Conservation (phyloP, 2,888 invertebrate species). For the Metallyticus violacea region DNA sequence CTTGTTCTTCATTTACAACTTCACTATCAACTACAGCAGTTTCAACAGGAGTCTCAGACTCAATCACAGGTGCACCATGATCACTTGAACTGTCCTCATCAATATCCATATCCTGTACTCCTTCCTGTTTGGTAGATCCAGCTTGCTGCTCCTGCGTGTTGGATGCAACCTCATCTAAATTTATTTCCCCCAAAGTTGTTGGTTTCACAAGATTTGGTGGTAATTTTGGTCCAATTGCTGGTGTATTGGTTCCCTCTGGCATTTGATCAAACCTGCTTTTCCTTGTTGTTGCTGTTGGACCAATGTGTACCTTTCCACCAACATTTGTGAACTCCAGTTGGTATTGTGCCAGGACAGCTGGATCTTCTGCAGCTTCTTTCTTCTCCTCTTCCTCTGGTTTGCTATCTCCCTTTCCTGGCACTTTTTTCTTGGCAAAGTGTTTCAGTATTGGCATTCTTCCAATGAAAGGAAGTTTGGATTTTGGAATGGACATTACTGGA, state of each 20-base stretch:
- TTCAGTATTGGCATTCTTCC: slow-evolving; percentile 82
- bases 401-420: slow-evolving; percentile 41
- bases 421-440: slow-evolving; percentile 46
- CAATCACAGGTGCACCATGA: slow-evolving; percentile 44
- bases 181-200: not conserved
- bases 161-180: not conserved
- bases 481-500: slow-evolving; percentile 44
- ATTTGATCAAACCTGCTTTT: not conserved
- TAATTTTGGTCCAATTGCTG: not conserved
- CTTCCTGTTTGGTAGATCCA: not conserved
- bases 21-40: slow-evolving; percentile 43
- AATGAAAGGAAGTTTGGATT: slow-evolving; percentile 78
- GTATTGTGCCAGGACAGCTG: slow-evolving; percentile 2
- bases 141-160: not conserved
- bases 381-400: slow-evolving; percentile 11
- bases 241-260: not conserved
- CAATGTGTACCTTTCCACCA: not conserved
- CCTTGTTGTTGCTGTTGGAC: not conserved
- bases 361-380: slow-evolving; percentile 17
- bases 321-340: not conserved
- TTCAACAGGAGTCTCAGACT: slow-evolving; percentile 47
- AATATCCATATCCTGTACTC: slow-evolving; percentile 40
- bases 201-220: not conserved
- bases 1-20: slow-evolving; percentile 44
- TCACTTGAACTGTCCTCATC: slow-evolving; percentile 38